phyloP scores from a whole-genome alignment of 2,113 vertebrate species.

The Pituophis catenifer region DNA sequence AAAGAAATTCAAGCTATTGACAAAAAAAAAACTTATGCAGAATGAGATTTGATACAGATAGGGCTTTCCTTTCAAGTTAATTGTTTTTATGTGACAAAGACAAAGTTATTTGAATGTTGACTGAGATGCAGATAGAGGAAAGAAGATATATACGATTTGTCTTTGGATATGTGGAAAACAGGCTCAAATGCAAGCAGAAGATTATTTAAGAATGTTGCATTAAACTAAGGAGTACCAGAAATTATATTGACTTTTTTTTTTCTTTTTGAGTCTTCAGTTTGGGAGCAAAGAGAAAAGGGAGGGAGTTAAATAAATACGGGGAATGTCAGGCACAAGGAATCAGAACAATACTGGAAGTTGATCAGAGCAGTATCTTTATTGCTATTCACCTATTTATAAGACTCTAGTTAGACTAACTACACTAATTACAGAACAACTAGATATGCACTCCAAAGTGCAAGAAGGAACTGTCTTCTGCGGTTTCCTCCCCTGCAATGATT shows the following conservation, averaged over 20 bases:
- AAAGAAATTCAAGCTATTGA: background rate
- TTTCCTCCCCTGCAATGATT: background rate
- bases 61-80: no score
- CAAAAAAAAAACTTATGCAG: no score
- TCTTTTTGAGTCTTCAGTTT: background rate
- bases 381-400: background rate
- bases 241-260: background rate
- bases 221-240: background rate
- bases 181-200: background rate
- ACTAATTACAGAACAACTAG: background rate
- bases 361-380: no score
- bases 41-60: no score
- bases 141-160: background rate
- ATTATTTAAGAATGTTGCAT: background rate
- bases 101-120: background rate
- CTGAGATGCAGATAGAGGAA: background rate
- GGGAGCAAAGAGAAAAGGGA: background rate
- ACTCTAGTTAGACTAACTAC: background rate
- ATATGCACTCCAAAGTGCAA: background rate
- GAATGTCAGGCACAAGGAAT: no score
- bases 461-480: background rate
- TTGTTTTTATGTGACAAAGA: background rate
- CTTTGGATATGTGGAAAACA: background rate
- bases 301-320: background rate
- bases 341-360: no score